Conservation (phyloP, 2,888 invertebrate genomes). For the Chamaedrilus cognettii region DNA sequence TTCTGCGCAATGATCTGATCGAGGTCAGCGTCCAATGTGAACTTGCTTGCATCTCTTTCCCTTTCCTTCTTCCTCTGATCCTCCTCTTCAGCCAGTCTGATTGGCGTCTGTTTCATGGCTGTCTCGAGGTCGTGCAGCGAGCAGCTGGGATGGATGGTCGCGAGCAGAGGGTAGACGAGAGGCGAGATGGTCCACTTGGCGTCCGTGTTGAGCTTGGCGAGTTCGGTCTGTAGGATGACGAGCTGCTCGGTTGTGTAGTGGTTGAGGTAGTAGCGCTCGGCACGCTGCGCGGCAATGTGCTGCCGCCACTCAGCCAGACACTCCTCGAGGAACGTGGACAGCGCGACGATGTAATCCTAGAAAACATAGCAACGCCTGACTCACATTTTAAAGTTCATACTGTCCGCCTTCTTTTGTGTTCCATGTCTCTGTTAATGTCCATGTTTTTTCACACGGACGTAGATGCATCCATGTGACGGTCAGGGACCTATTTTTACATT, state of each 20-base stretch:
- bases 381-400: too few species aligned
- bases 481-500: too few species aligned
- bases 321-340: constrained; percentile 43
- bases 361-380: too few species aligned
- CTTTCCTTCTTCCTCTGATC: too few species aligned
- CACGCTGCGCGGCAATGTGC: constrained; percentile 40
- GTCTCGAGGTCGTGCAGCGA: constrained; percentile 35
- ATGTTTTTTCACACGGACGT: too few species aligned
- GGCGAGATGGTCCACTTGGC: constrained; percentile 9
- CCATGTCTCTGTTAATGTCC: too few species aligned
- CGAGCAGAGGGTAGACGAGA: constrained; percentile 40
- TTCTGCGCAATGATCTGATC: too few species aligned
- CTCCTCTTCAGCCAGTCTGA: constrained; percentile 9
- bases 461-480: too few species aligned
- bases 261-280: constrained; percentile 42
- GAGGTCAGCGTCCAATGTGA: too few species aligned
- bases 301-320: constrained; percentile 43
- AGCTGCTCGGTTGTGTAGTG: constrained; percentile 49
- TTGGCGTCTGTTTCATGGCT: constrained; percentile 35
- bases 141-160: constrained; percentile 40
- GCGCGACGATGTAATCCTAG: constrained; percentile 37
- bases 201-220: constrained; percentile 35
- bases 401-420: too few species aligned
- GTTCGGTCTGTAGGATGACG: constrained; percentile 46
- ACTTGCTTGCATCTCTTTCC: too few species aligned